Evolutionary conservation across 2,797 vertebrate species (phyloP).

Genomic region (Xiphorhynchus erythropygius): DNA sequence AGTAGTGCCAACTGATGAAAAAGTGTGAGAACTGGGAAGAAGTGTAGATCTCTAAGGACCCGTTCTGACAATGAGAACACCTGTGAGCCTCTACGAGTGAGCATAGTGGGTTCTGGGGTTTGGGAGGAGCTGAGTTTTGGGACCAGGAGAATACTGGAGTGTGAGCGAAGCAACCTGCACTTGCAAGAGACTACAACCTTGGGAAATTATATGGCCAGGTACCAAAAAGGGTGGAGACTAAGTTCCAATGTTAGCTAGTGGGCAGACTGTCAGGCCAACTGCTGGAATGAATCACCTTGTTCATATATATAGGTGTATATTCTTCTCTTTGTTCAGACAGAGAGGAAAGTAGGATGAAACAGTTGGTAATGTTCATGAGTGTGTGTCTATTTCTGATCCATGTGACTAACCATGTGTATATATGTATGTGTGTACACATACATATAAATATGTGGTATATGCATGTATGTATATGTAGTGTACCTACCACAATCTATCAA

Average conservation of each 20-base stretch:
- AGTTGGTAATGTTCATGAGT: background rate
- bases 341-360: background rate
- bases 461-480: background rate
- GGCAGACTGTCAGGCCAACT: background rate
- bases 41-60: too few relatives aligned
- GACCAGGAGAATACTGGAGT: too few relatives aligned
- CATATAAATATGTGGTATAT: background rate
- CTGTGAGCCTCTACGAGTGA: background rate
- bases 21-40: too few relatives aligned
- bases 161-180: background rate
- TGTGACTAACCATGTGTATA: too few relatives aligned
- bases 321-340: background rate
- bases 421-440: background rate
- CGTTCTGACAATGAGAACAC: background rate
- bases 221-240: background rate
- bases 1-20: background rate
- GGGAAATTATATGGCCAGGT: background rate
- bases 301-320: fast-evolving
- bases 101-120: too few relatives aligned
- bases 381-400: background rate
- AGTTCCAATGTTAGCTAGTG: background rate
- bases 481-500: too few relatives aligned
- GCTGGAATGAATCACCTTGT: background rate
- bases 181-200: background rate
- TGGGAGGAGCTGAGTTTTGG: background rate